A percentile compares a stretch with the other conserved stretches of the same genome.
Evolutionary conservation across 2,113 vertebrate genomes (phyloP).

Genomic region (Neomonachus schauinslandi): DNA sequence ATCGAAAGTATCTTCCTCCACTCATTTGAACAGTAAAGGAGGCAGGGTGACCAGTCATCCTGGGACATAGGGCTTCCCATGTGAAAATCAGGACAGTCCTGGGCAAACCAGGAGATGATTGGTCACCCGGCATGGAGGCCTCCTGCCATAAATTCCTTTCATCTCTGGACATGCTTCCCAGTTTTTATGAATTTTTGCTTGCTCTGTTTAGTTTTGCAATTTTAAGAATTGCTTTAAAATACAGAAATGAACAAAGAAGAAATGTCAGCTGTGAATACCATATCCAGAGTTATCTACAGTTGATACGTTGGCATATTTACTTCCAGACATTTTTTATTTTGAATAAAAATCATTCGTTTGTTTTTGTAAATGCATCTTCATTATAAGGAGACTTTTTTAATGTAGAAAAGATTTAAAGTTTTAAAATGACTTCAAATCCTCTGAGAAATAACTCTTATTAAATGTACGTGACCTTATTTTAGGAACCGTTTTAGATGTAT

Average conservation of each 20-base stretch:
- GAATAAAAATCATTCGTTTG: background rate
- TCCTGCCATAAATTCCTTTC: background rate
- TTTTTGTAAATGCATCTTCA: background rate
- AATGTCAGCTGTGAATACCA: background rate
- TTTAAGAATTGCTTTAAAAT: slow-evolving; percentile 34
- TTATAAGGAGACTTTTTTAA: background rate
- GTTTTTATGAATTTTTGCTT: background rate
- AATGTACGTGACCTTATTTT: background rate
- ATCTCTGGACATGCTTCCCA: background rate
- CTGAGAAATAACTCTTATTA: background rate
- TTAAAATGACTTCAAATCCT: background rate
- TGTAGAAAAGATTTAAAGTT: background rate
- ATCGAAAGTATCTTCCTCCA: background rate
- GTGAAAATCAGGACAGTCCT: background rate
- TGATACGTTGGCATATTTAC: background rate
- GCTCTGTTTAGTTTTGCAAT: background rate
- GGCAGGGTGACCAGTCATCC: too few relatives aligned
- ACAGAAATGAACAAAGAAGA: background rate
- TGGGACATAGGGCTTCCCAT: fast-evolving
- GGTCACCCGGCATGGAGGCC: background rate
- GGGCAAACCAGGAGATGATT: background rate
- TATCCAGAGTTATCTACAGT: background rate
- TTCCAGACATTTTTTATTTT: background rate
- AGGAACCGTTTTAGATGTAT: background rate
- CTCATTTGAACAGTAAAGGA: background rate